Evolutionary conservation across 2,888 invertebrate species (phyloP).

Genomic region (Latrodectus hesperus): DNA sequence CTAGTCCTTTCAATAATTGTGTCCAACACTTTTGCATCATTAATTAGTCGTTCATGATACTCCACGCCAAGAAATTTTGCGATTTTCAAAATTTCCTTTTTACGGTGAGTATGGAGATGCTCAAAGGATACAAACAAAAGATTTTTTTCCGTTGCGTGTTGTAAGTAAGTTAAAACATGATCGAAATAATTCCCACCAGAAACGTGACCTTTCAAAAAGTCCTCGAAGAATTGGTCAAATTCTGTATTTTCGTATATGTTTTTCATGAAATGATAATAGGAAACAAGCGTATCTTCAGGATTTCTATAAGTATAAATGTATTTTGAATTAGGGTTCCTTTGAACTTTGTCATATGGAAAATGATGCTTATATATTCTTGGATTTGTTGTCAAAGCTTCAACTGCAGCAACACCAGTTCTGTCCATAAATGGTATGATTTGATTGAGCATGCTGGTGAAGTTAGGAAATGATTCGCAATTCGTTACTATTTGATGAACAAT

Average conservation of each 20-base stretch:
- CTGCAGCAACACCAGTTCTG: not conserved
- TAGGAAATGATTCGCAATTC: not conserved
- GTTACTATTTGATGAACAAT: not conserved
- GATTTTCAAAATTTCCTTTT: constrained; percentile 9
- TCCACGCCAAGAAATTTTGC: constrained; percentile 21
- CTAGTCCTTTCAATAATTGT: constrained; percentile 4
- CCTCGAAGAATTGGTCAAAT: not conserved
- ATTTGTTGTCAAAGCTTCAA: not conserved
- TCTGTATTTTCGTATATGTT: not conserved
- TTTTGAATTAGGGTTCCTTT: not conserved
- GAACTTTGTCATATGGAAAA: not conserved
- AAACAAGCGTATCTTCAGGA: not conserved
- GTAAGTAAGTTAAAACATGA: not conserved
- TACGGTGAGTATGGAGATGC: not conserved
- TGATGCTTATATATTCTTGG: not conserved
- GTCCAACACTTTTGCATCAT: not conserved
- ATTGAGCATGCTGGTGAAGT: not conserved
- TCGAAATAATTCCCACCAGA: not conserved
- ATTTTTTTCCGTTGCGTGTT: not conserved
- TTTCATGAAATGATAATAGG: not conserved
- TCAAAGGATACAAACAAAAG: not conserved
- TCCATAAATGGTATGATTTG: not conserved
- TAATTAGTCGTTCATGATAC: not conserved
- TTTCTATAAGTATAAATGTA: not conserved
- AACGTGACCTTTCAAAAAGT: not conserved